A percentile compares a stretch with the other conserved stretches of the same genome.
These are phyloP conservation scores for Liopterus haemorrhoidalis DNA, from an alignment of 2,888 invertebrate species.

Conservation along the genomic window DNA sequence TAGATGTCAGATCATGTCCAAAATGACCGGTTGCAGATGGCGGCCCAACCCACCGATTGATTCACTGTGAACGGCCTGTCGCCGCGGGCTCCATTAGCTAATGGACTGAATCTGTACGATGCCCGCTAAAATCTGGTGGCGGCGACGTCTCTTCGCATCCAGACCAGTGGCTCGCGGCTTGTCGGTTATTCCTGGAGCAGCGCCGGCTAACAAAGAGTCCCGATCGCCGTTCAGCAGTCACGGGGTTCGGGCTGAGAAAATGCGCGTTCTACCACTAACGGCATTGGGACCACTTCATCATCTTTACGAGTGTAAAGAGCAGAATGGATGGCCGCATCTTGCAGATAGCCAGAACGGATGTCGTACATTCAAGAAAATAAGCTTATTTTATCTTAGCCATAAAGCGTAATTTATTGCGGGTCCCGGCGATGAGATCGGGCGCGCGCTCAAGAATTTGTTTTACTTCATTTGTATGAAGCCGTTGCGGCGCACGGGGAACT, in stretches of 20 bases:
- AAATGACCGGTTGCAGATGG: conserved; percentile 17
- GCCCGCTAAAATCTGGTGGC: background rate
- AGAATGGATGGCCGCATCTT: conserved; percentile 40
- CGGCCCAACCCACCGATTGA: conserved; percentile 14
- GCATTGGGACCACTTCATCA: conserved; percentile 35
- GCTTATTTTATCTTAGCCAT: conserved; percentile 47
- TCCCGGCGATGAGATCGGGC: conserved; percentile 40
- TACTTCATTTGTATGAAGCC: conserved; percentile 40
- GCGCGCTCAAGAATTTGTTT: conserved; percentile 37
- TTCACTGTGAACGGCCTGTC: conserved; percentile 23
- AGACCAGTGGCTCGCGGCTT: background rate
- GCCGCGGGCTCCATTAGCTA: conserved; percentile 9
- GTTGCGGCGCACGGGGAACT: conserved; percentile 21
- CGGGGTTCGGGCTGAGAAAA: conserved; percentile 10
- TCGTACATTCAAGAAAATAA: conserved; percentile 47
- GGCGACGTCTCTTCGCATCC: background rate
- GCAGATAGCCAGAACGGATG: conserved; percentile 43
- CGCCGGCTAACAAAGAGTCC: background rate
- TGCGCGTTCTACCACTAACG: conserved; percentile 6
- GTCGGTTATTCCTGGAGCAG: background rate
- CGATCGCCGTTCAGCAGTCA: too few species aligned
- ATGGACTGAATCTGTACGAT: too few species aligned
- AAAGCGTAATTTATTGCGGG: conserved; percentile 45
- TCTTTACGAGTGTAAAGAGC: conserved; percentile 38
- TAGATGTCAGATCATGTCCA: conserved; percentile 21